phyloP scores from a whole-genome alignment of 92 coral and sea anemone genomes.

The Paragorgia papillata region DNA sequence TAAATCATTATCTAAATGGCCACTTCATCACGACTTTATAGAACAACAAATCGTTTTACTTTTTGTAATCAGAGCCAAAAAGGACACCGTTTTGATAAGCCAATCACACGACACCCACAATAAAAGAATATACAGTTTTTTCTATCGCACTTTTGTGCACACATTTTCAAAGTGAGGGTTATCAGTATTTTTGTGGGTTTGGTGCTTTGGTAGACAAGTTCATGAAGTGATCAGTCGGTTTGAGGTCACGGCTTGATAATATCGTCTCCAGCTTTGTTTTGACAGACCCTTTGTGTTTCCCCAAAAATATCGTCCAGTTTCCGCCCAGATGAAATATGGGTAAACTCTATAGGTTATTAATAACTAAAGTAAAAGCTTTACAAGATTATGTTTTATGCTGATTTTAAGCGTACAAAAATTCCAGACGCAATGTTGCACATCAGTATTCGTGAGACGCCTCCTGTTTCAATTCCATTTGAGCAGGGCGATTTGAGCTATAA shows the following conservation, averaged over 20 bases:
- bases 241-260: background rate
- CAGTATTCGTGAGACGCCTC: too few species aligned
- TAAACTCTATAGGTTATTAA: background rate
- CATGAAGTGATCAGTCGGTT: background rate
- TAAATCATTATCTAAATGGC: background rate
- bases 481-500: too few species aligned
- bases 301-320: background rate
- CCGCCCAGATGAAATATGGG: slow-evolving; percentile 38
- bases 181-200: too few species aligned
- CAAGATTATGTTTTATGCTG: too few species aligned
- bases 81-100: background rate
- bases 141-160: too few species aligned
- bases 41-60: background rate
- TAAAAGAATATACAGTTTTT: too few species aligned
- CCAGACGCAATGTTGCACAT: too few species aligned
- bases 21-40: slow-evolving; percentile 1
- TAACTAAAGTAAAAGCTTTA: too few species aligned
- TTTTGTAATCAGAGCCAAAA: background rate
- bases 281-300: slow-evolving; percentile 24
- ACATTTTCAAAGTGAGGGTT: too few species aligned
- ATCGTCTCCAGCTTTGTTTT: slow-evolving; percentile 19
- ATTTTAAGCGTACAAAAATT: too few species aligned
- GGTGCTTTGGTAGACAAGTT: too few species aligned
- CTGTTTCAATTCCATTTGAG: too few species aligned
- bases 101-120: background rate